Evolutionary conservation across 2,888 invertebrate species (phyloP).

Genomic region (Suillia variegata): DNA sequence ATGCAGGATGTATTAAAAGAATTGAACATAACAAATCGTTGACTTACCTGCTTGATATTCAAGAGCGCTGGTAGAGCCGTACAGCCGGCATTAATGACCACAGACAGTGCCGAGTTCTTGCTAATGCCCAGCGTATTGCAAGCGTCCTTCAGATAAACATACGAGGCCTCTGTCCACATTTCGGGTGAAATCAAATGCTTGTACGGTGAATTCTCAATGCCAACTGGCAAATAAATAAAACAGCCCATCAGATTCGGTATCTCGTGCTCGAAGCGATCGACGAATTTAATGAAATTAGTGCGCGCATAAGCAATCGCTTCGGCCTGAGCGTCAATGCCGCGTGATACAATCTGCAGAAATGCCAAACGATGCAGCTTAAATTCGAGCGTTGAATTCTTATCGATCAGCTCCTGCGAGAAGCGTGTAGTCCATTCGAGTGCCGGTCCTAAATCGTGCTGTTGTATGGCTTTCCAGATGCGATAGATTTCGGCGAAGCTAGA

Average conservation of each 20-base stretch:
- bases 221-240: conserved; percentile 77
- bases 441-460: conserved; percentile 78
- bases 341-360: conserved; percentile 69
- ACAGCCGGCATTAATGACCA: conserved; percentile 91
- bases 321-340: conserved; percentile 68
- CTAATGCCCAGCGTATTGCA: conserved; percentile 89
- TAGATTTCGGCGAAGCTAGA: conserved; percentile 83
- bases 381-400: conserved; percentile 74
- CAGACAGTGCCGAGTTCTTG: conserved; percentile 87
- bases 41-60: conserved; percentile 78
- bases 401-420: conserved; percentile 74
- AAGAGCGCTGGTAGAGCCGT: conserved; percentile 92
- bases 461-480: conserved; percentile 84
- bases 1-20: not conserved
- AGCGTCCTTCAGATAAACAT: conserved; percentile 90
- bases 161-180: conserved; percentile 80
- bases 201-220: conserved; percentile 81
- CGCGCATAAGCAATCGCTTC: conserved; percentile 89
- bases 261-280: conserved; percentile 78
- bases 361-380: conserved; percentile 82
- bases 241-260: conserved; percentile 87
- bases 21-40: not conserved
- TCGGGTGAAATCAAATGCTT: conserved; percentile 74
- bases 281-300: conserved; percentile 81
- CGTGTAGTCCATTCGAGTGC: conserved; percentile 87